Evolutionary conservation across 2,113 vertebrate species (phyloP).

Genomic region (Micronycteris hirsuta): DNA sequence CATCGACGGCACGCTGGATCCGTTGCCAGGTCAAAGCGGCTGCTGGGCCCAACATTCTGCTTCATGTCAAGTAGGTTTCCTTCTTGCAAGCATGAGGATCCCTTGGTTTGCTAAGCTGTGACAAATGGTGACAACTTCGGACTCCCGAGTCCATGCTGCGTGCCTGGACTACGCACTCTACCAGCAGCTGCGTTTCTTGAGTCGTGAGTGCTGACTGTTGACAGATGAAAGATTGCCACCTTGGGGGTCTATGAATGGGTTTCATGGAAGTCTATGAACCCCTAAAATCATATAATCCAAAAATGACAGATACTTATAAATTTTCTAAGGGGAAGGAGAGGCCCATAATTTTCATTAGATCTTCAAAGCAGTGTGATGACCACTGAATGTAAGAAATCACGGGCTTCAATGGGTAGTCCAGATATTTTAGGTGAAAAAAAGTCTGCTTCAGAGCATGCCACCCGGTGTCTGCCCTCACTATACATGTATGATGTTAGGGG

Average conservation of each 20-base stretch:
- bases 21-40: background rate
- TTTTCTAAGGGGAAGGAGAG: background rate
- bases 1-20: background rate
- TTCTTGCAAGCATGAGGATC: background rate
- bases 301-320: background rate
- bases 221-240: background rate
- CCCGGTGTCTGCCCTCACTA: background rate
- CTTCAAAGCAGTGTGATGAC: background rate
- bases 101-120: background rate
- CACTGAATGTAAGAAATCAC: background rate
- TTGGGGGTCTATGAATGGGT: background rate
- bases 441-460: background rate
- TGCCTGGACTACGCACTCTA: background rate
- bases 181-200: background rate
- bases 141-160: rapidly evolving
- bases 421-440: background rate
- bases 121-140: background rate
- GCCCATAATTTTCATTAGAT: background rate
- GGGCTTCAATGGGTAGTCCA: background rate
- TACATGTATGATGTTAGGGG: too few species aligned
- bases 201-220: background rate
- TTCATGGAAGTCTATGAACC: background rate
- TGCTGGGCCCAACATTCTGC: background rate
- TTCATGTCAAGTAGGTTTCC: background rate
- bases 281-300: background rate